Evolutionary conservation across 2,113 vertebrate species (phyloP), one percentile per base, ranked within the genome.

Genomic region (Anser cygnoides): DNA sequence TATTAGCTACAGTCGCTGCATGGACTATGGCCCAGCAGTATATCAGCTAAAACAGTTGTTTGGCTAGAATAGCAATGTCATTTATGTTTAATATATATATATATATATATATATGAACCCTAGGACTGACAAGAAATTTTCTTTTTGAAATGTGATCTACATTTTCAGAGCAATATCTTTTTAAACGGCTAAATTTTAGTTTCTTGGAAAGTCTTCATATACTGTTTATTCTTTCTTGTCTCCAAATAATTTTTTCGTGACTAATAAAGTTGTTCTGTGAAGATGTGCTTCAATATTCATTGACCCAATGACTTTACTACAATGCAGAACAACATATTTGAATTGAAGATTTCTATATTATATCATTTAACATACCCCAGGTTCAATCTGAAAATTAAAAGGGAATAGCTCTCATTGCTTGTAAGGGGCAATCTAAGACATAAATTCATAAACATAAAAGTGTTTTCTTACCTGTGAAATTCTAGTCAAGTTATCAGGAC

Each of bases 391-490:
- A 87, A 94, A 93, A 91, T 93, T 43, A 91, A 66, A 68, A 95
- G 41, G 29, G 84, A 93, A 87, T 39, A 59, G 13, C 5, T 87
- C 78, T 82, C 31, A 78, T 66, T 92, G n/a, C 37, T 22, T 73
- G 78, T 84, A 57, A 88, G 29, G 8, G 22, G 14, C 49, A 77
- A 84, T 71, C 20, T 71, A 66, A 85, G 61, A 72, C 46, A 75
- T 55, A 7, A 28, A 1, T 63, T 77, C 16, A 58, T 0, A 2
- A 78, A 44, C 12, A 41, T 68, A 67, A 74, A 5, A 21, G 16
- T 89, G 31, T 66, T 84, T 92, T 86, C 54, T 77, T 84, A 20
- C 62, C 11, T 94, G 59, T 81, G 57, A 89, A 87, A 91, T 95
- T 81, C 37, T 19, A 46, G 8, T 44, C 57, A 81, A 74, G 25